A percentile compares a stretch with the other conserved stretches of the same genome.
phyloP scores from a whole-genome alignment of 2,797 vertebrate genomes.

The Tragopan temminckii region DNA sequence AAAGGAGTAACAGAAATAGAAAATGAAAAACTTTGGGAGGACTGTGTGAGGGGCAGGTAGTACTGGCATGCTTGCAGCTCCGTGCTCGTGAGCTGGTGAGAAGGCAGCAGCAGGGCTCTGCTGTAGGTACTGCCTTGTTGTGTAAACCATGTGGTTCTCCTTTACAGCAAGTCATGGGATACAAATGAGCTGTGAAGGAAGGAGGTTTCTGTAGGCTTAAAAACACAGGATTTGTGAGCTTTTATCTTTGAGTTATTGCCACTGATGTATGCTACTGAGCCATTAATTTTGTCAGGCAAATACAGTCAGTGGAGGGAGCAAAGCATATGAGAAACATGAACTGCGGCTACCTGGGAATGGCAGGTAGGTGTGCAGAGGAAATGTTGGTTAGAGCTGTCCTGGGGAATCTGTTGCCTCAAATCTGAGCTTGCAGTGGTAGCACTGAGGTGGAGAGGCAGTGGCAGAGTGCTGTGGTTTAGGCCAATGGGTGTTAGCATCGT shows the following conservation, averaged over 20 bases:
- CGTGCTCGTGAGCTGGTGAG: not conserved
- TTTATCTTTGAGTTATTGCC: not conserved
- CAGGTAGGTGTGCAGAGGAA: not conserved
- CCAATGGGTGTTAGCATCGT: no score
- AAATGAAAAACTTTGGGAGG: not conserved
- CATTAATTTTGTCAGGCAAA: not conserved
- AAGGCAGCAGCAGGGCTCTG: not conserved
- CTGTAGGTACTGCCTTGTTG: not conserved
- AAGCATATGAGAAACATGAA: fast-evolving
- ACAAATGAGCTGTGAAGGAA: not conserved
- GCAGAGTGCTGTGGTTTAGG: fast-evolving
- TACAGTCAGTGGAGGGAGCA: not conserved
- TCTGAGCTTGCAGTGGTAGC: fast-evolving
- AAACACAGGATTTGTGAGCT: not conserved
- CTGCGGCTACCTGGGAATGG: not conserved
- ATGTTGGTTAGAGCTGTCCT: not conserved
- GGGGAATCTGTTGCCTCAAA: fast-evolving
- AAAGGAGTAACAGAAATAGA: not conserved
- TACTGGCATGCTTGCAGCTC: not conserved
- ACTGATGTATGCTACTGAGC: fast-evolving
- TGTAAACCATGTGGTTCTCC: fast-evolving
- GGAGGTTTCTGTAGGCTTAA: not conserved
- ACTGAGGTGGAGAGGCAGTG: not conserved
- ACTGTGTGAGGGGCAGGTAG: not conserved
- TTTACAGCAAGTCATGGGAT: not conserved